Evolutionary conservation across 2,797 vertebrate genomes (phyloP), one percentile per base, ranked within the genome.

Genomic region (Gadopsis bispinosus): DNA sequence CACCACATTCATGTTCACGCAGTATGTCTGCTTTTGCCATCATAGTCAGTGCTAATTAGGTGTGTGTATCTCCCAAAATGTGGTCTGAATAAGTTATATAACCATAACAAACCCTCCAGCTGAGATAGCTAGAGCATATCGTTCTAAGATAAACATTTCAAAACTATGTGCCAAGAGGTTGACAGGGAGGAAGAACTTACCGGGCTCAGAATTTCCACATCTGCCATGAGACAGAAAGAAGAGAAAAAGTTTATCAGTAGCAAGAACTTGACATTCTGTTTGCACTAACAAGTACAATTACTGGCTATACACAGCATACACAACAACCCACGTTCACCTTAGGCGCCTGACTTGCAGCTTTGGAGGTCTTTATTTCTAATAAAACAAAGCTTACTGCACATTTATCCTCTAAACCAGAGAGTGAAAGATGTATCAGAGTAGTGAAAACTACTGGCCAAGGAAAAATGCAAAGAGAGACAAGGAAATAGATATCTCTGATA

Each of bases 161-260:
- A 79, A 90, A 72, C 64, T 39, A 73, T 78, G 74, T 77, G 81
- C 84, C 73, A 87, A 80, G 59, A 77, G 69, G 51, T 11, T 74
- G 83, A 79, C 68, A 73, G 68, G 51, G 75, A 75, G 67, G 64
- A 67, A 76, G 79, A 87, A 93, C 94, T 94, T 81, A 95, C 94
- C 89, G 73, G 86, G 73, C 26, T 89, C 73, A 87, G 83, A 89
- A 85, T 90, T 85, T 94, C 92, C 88, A 88, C 85, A 93, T 94
- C 94, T 95, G 89, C 68, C 73, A 79, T 5, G 61, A 88, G 68
- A 89, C 48, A 75, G 69, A 80, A 75, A 84, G 73, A 83, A 88
- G 59, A 87, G 19, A 68, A 81, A 84, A 69, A 2, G 79, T 88
- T 86, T 65, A 88, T 89, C 83, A 90, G 83, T 79, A 74, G 81